A percentile compares a stretch with the other conserved stretches of the same genome.
phyloP scores from a whole-genome alignment of 2,113 vertebrate species.

The Chaetops frenatus region DNA sequence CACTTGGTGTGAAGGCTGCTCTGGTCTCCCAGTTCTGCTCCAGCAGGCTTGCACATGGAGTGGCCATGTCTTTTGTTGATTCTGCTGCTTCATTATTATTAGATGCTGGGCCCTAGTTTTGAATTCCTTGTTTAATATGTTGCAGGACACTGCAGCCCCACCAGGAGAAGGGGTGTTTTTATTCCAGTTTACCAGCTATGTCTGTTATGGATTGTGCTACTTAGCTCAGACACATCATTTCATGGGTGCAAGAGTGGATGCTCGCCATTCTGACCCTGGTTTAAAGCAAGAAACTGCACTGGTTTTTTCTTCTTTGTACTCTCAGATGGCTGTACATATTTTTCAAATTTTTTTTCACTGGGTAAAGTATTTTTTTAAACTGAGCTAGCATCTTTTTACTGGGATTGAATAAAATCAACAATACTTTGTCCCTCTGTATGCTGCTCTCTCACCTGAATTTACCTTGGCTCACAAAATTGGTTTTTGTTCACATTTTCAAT shows the following conservation, averaged over 20 bases:
- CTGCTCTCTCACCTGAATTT: neutral
- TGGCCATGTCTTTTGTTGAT: neutral
- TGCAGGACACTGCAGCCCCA: neutral
- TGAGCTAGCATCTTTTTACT: neutral
- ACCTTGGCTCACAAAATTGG: neutral
- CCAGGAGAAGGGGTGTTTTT: neutral
- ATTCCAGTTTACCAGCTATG: neutral
- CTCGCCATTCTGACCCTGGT: neutral
- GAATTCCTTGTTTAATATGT: neutral
- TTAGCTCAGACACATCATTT: neutral
- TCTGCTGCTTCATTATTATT: neutral
- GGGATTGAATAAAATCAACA: neutral
- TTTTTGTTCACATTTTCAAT: neutral
- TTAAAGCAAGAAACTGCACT: neutral
- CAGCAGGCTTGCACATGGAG: neutral
- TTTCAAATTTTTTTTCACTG: neutral
- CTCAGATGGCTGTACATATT: neutral
- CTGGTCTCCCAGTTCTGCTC: neutral
- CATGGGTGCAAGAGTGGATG: neutral
- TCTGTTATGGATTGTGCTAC: neutral
- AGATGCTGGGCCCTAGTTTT: neutral
- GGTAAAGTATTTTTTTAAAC: neutral
- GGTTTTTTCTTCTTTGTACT: neutral
- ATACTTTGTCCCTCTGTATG: neutral
- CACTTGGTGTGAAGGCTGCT: accelerated